Conservation (phyloP, 2,888 invertebrate genomes). For the Boloria selene region DNA sequence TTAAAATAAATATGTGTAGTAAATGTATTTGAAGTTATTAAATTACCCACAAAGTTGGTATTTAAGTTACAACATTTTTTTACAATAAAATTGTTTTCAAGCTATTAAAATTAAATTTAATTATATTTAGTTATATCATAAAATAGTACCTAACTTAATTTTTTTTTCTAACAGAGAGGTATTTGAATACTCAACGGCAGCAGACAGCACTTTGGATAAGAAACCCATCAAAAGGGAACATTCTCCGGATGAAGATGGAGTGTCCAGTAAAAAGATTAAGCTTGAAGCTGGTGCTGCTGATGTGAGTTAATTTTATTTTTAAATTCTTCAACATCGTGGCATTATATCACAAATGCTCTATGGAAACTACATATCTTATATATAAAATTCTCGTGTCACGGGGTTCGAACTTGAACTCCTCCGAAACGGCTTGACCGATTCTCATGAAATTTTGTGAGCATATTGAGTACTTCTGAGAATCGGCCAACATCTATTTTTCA, state of each 20-base stretch:
- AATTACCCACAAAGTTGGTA: no score
- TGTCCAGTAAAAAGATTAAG: conserved; percentile 78
- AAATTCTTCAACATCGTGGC: no score
- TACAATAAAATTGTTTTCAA: not conserved
- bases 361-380: no score
- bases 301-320: conserved; percentile 48
- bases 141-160: not conserved
- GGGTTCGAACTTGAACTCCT: no score
- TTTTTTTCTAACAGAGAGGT: conserved; percentile 85
- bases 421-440: no score
- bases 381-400: no score
- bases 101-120: not conserved
- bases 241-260: conserved; percentile 71
- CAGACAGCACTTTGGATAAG: conserved; percentile 90
- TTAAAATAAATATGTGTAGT: no score
- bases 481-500: no score
- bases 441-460: no score
- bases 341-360: no score
- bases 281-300: conserved; percentile 68
- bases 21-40: no score
- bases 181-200: conserved; percentile 88
- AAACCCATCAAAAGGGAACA: conserved; percentile 82
- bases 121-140: not conserved
- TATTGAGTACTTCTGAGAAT: no score
- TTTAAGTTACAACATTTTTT: not conserved